Percentiles rank a stretch among this genome's conserved stretches.
phyloP scores from a whole-genome alignment of 2,888 invertebrate genomes.

The Biston betularia region DNA sequence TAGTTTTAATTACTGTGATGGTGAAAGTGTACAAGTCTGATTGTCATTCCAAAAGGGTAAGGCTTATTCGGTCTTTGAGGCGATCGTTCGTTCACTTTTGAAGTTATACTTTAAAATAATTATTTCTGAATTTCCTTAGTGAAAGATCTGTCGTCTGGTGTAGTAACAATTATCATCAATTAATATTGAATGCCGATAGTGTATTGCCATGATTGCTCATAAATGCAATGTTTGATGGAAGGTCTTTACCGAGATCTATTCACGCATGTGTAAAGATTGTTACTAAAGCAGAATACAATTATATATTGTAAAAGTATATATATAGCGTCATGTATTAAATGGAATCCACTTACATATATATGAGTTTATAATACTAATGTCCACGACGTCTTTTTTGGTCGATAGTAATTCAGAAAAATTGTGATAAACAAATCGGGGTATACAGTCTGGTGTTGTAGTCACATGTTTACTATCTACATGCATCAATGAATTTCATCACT shows the following conservation, averaged over 20 bases:
- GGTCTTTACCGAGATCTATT: neutral
- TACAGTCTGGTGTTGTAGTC: no score
- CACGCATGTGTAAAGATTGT: slow-evolving; percentile 8
- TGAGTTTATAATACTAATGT: no score
- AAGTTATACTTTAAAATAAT: slow-evolving; percentile 12
- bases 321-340: neutral
- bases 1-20: slow-evolving; percentile 36
- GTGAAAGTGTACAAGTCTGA: slow-evolving; percentile 67
- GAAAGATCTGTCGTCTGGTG: slow-evolving; percentile 20
- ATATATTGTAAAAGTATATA: neutral
- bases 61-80: slow-evolving; percentile 45
- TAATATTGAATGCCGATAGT: slow-evolving; percentile 58
- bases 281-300: neutral
- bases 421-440: no score
- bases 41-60: slow-evolving; percentile 71
- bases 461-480: no score
- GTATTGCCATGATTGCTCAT: slow-evolving; percentile 77
- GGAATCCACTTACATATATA: no score
- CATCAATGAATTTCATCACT: no score
- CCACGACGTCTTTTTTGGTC: no score
- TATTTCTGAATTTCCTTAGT: slow-evolving; percentile 12
- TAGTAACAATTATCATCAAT: slow-evolving; percentile 12
- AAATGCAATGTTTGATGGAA: slow-evolving; percentile 10
- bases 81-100: slow-evolving; percentile 37
- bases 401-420: no score